These are phyloP conservation scores for Hemichromis elongatus DNA, from an alignment of 2,113 vertebrate genomes.

Conservation along the genomic window DNA sequence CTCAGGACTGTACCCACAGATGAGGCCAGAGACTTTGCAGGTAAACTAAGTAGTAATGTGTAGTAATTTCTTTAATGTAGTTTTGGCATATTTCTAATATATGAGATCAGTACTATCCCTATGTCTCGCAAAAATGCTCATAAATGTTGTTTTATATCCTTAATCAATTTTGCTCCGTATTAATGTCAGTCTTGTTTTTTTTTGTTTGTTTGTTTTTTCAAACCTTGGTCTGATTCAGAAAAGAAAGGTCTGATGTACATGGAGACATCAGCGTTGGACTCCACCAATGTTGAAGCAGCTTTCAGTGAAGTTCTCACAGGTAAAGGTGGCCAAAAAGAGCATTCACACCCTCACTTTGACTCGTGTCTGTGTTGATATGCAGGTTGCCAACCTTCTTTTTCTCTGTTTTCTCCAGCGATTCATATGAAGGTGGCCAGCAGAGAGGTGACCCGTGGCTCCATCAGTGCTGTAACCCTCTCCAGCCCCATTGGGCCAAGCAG, in stretches of 20 bases:
- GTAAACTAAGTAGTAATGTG: slow-evolving; percentile 47
- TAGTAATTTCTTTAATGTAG: neutral
- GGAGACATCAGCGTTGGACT: slow-evolving; percentile 93
- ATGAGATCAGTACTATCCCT: neutral
- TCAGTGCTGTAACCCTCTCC: slow-evolving; percentile 72
- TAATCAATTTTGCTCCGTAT: neutral
- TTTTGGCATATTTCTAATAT: neutral
- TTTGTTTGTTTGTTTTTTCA: neutral
- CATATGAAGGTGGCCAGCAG: slow-evolving; percentile 84
- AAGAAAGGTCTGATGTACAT: slow-evolving; percentile 90
- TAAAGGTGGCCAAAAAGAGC: slow-evolving; percentile 27
- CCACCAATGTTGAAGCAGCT: slow-evolving; percentile 92
- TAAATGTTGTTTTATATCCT: neutral
- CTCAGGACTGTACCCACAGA: slow-evolving; percentile 85
- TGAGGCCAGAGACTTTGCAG: slow-evolving; percentile 87
- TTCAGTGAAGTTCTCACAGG: slow-evolving; percentile 93
- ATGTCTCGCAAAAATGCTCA: neutral
- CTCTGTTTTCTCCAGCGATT: slow-evolving; percentile 73
- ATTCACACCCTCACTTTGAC: neutral
- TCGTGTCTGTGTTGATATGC: neutral
- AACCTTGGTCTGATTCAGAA: slow-evolving; percentile 69
- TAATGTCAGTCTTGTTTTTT: neutral
- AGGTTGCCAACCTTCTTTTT: neutral
- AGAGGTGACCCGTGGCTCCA: slow-evolving; percentile 79
- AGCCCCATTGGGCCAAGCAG: slow-evolving; percentile 10